A percentile compares a stretch with the other conserved stretches of the same genome.
Evolutionary conservation across 2,888 invertebrate genomes (phyloP).

Genomic region (Platerodrilus igneus): DNA sequence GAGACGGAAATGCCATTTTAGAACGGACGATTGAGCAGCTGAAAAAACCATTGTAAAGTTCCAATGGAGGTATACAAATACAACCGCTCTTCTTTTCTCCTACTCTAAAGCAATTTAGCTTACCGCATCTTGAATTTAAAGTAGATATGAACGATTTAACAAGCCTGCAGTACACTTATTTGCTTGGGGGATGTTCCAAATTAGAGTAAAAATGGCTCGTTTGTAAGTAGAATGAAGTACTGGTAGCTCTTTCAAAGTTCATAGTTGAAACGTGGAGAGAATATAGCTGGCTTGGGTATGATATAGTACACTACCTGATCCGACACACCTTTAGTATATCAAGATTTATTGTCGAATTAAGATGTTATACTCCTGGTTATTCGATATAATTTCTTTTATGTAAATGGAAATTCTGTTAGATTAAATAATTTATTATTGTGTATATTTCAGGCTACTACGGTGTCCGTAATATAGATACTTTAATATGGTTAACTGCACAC

Average conservation of each 20-base stretch:
- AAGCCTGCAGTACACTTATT: too few species aligned
- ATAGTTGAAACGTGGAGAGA: constrained; percentile 17
- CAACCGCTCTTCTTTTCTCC: too few species aligned
- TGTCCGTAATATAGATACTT: too few species aligned
- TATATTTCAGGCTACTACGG: too few species aligned
- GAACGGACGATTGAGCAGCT: constrained; percentile 39
- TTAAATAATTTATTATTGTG: too few species aligned
- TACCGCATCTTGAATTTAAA: constrained; percentile 37
- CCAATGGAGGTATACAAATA: constrained; percentile 35
- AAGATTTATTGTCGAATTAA: constrained; percentile 16
- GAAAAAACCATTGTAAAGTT: constrained; percentile 40
- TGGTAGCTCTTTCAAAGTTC: constrained; percentile 12
- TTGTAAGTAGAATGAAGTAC: too few species aligned
- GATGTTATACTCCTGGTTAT: too few species aligned
- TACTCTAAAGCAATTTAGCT: constrained; percentile 34
- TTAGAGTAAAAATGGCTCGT: too few species aligned
- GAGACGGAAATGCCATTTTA: constrained; percentile 41
- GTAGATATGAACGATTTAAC: constrained; percentile 37
- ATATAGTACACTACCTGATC: constrained; percentile 16
- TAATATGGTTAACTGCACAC: too few species aligned
- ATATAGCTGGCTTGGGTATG: constrained; percentile 14
- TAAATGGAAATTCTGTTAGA: too few species aligned
- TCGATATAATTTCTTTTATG: too few species aligned
- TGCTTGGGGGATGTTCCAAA: too few species aligned
- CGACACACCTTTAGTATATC: constrained; percentile 11